phyloP scores from a whole-genome alignment of 2,113 vertebrate genomes.

The Penelope pileata region DNA sequence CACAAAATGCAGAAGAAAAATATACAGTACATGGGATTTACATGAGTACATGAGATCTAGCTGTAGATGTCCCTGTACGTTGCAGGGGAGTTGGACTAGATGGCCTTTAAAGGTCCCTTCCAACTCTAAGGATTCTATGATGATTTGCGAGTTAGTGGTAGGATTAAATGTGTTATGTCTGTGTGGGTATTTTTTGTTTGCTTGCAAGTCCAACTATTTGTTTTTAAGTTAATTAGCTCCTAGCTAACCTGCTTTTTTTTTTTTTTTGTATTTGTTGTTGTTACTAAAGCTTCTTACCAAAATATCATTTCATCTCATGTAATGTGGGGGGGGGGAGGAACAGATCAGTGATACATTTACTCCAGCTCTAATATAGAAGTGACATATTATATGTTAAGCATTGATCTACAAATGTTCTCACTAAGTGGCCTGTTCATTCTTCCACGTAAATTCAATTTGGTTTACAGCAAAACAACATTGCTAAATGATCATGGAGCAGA shows the following conservation, averaged over 20 bases:
- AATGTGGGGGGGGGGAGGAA: background rate
- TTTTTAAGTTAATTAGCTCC: background rate
- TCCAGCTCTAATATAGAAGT: background rate
- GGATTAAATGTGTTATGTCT: background rate
- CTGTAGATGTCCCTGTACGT: too few species aligned
- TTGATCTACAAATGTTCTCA: background rate
- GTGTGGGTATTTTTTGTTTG: background rate
- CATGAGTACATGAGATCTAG: too few species aligned
- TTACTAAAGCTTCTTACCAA: background rate
- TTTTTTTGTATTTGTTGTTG: too few species aligned
- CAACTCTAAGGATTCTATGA: too few species aligned
- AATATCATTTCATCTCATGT: background rate
- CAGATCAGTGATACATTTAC: background rate
- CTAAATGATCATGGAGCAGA: background rate
- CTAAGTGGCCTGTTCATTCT: background rate
- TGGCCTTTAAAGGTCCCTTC: too few species aligned
- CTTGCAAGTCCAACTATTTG: background rate
- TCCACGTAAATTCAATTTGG: background rate
- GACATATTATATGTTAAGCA: accelerated
- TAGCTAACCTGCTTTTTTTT: background rate
- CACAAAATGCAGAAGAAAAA: too few species aligned
- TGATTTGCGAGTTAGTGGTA: background rate
- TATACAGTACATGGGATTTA: too few species aligned
- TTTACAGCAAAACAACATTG: background rate
- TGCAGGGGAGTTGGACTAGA: too few species aligned